A percentile compares a stretch with the other conserved stretches of the same genome.
Conservation (phyloP, 2,888 invertebrate species). For the Masnerella sp. region DNA sequence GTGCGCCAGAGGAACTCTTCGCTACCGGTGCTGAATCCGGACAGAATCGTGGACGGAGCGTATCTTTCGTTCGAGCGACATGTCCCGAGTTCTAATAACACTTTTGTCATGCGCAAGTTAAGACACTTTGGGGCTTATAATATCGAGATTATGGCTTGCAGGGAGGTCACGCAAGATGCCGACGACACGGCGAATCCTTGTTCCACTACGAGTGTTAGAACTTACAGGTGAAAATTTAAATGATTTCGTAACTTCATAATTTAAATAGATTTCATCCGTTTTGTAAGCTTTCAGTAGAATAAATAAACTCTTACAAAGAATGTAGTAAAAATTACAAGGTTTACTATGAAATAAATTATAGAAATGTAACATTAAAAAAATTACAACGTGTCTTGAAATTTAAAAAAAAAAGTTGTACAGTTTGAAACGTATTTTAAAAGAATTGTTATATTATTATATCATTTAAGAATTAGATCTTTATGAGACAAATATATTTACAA, state of each 20-base stretch:
- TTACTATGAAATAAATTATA: no score
- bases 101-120: slow-evolving; percentile 81
- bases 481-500: no score
- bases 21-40: slow-evolving; percentile 15
- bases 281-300: no score
- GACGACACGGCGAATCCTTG: slow-evolving; percentile 79
- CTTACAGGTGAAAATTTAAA: slow-evolving; percentile 65
- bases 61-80: slow-evolving; percentile 63
- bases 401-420: not conserved
- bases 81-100: slow-evolving; percentile 67
- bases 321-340: no score
- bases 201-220: slow-evolving; percentile 78
- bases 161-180: slow-evolving; percentile 80
- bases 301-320: no score
- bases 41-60: slow-evolving; percentile 57
- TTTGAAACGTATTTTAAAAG: no score
- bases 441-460: no score
- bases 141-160: slow-evolving; percentile 87
- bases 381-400: not conserved
- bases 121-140: slow-evolving; percentile 89
- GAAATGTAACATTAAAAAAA: no score
- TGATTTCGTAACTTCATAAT: no score
- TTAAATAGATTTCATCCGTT: no score
- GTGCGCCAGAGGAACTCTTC: slow-evolving; percentile 4
- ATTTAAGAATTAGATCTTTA: no score